phyloP scores from a whole-genome alignment of 2,113 vertebrate species.

The Megalops atlanticus region DNA sequence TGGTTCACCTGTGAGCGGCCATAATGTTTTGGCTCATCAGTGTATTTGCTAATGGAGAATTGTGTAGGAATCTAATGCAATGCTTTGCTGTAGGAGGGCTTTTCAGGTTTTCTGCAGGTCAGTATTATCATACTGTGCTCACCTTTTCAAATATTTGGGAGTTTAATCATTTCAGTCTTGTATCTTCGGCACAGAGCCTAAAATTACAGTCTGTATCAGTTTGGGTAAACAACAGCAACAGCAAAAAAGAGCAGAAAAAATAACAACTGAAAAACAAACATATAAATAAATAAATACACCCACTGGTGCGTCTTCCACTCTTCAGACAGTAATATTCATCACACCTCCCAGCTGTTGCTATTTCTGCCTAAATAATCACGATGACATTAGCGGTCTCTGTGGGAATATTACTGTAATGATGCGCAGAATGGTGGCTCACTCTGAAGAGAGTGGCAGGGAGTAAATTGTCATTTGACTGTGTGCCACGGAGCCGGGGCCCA shows the following conservation, averaged over 20 bases:
- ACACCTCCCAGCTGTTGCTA: slow-evolving; percentile 42
- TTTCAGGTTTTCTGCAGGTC: too few relatives aligned
- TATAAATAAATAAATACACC: slow-evolving; percentile 22
- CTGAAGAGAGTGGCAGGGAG: background rate
- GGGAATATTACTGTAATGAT: slow-evolving; percentile 25
- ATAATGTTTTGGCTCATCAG: too few relatives aligned
- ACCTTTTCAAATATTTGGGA: too few relatives aligned
- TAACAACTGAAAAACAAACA: slow-evolving; percentile 17
- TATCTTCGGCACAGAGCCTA: background rate
- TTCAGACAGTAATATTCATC: slow-evolving; percentile 35
- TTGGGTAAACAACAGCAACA: background rate
- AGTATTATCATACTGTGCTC: too few relatives aligned
- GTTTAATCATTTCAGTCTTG: background rate
- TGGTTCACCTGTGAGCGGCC: too few relatives aligned
- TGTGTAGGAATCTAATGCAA: too few relatives aligned
- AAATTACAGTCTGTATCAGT: background rate
- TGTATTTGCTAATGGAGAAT: too few relatives aligned
- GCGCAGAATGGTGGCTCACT: background rate
- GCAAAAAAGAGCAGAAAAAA: slow-evolving; percentile 30
- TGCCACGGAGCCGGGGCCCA: background rate
- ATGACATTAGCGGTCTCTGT: slow-evolving; percentile 30
- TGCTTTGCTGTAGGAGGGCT: too few relatives aligned
- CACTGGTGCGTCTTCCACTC: slow-evolving; percentile 18
- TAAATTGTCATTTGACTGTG: background rate
- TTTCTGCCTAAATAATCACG: slow-evolving; percentile 23